phyloP scores from a whole-genome alignment of 2,113 vertebrate genomes.

The Genyomyrus donnyi region DNA sequence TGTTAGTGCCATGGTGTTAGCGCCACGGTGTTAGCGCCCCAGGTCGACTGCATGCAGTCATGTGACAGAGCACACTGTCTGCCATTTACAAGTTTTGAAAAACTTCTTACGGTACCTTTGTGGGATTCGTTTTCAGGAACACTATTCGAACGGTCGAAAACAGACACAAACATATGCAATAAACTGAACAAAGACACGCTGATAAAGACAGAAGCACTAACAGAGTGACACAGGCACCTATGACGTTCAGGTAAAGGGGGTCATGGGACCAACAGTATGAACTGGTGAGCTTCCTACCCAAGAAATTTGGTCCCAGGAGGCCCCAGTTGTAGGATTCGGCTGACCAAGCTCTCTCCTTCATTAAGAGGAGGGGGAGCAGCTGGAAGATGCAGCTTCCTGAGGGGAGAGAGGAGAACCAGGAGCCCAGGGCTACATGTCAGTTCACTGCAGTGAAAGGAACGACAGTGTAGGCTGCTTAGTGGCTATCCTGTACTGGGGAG shows the following conservation, averaged over 20 bases:
- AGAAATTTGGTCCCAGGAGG: conserved; percentile 99
- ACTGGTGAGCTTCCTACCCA: conserved; percentile 86
- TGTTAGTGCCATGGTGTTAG: not conserved
- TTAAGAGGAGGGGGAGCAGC: conserved; percentile 99
- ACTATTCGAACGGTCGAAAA: not conserved
- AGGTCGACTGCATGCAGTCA: not conserved
- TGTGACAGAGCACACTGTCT: not conserved
- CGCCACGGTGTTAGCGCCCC: not conserved
- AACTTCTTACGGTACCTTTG: not conserved
- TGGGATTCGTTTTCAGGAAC: not conserved
- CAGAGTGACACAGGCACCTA: conserved; percentile 60
- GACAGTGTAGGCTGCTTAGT: not conserved
- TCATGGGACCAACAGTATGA: conserved; percentile 59
- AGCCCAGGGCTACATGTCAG: conserved; percentile 41
- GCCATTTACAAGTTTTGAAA: not conserved
- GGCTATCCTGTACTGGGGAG: not conserved
- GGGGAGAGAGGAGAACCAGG: conserved; percentile 76
- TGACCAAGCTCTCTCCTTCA: conserved; percentile 99
- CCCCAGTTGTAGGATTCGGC: conserved; percentile 99
- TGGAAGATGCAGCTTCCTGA: conserved; percentile 99
- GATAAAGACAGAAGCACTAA: not conserved
- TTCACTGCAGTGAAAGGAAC: not conserved
- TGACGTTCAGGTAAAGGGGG: conserved; percentile 39
- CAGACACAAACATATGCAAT: not conserved
- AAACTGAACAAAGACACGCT: conserved; percentile 53